Evolutionary conservation across 1,140 invertebrate genomes (phyloP).

Genomic region (Drosophila biarmipes): DNA sequence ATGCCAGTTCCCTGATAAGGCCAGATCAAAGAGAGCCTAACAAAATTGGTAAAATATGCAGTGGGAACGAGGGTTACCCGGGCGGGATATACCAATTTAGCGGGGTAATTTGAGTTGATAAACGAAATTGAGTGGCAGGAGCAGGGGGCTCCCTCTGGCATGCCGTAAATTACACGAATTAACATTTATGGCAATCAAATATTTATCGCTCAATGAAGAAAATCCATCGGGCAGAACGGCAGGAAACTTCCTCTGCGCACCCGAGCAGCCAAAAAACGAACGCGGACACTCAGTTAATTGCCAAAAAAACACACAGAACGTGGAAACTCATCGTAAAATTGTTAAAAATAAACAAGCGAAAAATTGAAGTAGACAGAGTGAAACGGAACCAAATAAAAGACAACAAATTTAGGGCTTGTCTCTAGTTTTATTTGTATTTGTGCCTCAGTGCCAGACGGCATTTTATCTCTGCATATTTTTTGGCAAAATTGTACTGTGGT

Average conservation of each 20-base stretch:
- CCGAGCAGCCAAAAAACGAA: conserved; percentile 5
- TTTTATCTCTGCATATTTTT: conserved; percentile 39
- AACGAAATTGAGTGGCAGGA: conserved; percentile 18
- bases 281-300: conserved; percentile 50
- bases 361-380: conserved; percentile 59
- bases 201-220: conserved; percentile 62
- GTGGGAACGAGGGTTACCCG: conserved; percentile 6
- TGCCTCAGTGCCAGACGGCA: conserved; percentile 28
- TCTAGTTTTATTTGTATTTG: conserved; percentile 48
- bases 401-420: conserved; percentile 34
- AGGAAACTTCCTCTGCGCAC: conserved; percentile 23
- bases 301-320: conserved; percentile 33
- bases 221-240: conserved; percentile 42
- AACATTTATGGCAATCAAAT: conserved; percentile 62
- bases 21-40: conserved; percentile 42
- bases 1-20: conserved; percentile 52
- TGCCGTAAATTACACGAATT: conserved; percentile 57
- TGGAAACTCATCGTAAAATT: conserved; percentile 65
- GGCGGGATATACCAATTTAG: conserved; percentile 1
- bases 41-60: conserved; percentile 52
- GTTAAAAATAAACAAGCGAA: conserved; percentile 66
- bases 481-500: conserved; percentile 49
- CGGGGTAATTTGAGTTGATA: conserved; percentile 55
- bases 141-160: conserved; percentile 14
- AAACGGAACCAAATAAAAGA: conserved; percentile 54